These are phyloP conservation scores for Mustela nigripes DNA, from an alignment of 2,113 vertebrate species.

Conservation along the genomic window DNA sequence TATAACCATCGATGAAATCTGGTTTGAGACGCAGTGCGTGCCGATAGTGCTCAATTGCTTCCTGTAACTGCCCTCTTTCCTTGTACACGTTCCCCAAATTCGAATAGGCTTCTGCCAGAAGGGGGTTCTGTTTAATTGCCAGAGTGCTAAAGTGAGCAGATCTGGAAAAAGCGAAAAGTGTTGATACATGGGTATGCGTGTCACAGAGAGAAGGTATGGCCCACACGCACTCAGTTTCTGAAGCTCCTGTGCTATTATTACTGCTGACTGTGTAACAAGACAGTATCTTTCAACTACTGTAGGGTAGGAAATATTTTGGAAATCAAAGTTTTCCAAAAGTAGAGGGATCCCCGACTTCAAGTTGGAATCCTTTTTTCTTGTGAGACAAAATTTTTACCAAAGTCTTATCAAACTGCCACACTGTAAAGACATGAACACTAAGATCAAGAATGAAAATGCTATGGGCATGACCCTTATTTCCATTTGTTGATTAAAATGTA, in stretches of 20 bases:
- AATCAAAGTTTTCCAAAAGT: slow-evolving; percentile 56
- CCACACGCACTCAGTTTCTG: slow-evolving; percentile 57
- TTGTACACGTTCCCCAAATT: slow-evolving; percentile 99
- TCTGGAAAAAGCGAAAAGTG: slow-evolving; percentile 86
- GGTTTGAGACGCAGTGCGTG: slow-evolving; percentile 98
- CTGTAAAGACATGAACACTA: slow-evolving; percentile 29
- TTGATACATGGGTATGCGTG: slow-evolving; percentile 53
- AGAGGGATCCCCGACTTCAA: slow-evolving; percentile 26
- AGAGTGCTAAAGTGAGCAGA: slow-evolving; percentile 99
- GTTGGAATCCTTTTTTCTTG: slow-evolving; percentile 40
- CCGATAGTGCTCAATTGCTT: slow-evolving; percentile 98
- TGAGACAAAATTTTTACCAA: slow-evolving; percentile 48
- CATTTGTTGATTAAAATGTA: slow-evolving; percentile 54
- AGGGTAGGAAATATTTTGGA: slow-evolving; percentile 35
- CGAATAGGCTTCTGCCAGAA: slow-evolving; percentile 99
- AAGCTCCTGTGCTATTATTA: slow-evolving; percentile 61
- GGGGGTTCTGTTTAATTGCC: slow-evolving; percentile 99
- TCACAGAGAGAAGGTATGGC: slow-evolving; percentile 41
- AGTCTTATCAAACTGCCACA: slow-evolving; percentile 43
- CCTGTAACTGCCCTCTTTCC: slow-evolving; percentile 98
- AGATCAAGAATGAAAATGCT: slow-evolving; percentile 57
- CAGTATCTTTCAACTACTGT: background rate
- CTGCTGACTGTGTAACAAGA: background rate
- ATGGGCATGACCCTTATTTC: slow-evolving; percentile 19
- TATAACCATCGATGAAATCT: slow-evolving; percentile 99